Evolutionary conservation across 2,113 vertebrate species (phyloP).

Genomic region (Cyrtonyx montezumae): DNA sequence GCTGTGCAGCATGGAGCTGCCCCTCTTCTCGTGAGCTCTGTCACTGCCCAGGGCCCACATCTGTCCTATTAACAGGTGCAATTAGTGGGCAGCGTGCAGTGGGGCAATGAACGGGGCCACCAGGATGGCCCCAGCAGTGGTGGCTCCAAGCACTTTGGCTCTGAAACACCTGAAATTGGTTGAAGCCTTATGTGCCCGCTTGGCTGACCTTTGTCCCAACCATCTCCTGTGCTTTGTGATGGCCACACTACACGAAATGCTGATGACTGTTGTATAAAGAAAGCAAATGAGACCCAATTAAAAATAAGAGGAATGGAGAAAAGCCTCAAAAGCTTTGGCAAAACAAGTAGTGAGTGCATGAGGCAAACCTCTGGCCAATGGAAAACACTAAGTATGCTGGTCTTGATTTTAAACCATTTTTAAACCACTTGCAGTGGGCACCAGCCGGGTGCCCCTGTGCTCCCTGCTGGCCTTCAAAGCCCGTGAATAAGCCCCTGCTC

Average conservation of each 20-base stretch:
- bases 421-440: too few relatives aligned
- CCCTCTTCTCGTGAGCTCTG: neutral
- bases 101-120: neutral
- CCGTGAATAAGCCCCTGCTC: conserved; percentile 15
- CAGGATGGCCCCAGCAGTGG: neutral
- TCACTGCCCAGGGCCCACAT: neutral
- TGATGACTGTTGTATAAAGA: neutral
- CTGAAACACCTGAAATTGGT: neutral
- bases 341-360: neutral
- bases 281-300: neutral
- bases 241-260: neutral
- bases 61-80: neutral
- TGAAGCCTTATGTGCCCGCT: neutral
- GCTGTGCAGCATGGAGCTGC: neutral
- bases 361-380: neutral
- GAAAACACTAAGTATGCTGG: rapidly evolving
- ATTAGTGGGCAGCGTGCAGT: rapidly evolving
- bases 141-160: neutral
- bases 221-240: neutral
- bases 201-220: neutral
- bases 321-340: neutral
- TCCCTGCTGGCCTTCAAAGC: conserved; percentile 20
- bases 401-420: neutral
- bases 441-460: neutral
- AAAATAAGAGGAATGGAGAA: neutral